Percentiles rank a stretch among this genome's conserved stretches.
phyloP scores from a whole-genome alignment of 2,113 vertebrate species.

The Naja naja region DNA sequence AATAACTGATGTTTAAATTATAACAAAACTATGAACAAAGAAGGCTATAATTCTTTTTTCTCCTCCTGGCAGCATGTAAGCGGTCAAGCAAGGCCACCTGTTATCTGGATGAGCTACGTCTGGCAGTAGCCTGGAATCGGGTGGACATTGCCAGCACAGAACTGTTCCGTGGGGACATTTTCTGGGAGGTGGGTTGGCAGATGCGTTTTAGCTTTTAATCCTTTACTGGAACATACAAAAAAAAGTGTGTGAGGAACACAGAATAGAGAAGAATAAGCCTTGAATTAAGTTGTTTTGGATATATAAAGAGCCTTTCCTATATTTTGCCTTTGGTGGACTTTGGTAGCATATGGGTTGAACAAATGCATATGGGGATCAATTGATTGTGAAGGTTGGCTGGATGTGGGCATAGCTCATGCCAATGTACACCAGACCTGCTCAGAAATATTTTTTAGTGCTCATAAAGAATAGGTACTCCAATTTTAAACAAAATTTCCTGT shows the following conservation, averaged over 20 bases:
- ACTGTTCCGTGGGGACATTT: constrained; percentile 85
- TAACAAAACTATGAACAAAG: neutral
- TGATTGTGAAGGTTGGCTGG: neutral
- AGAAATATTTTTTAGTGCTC: neutral
- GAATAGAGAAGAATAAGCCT: neutral
- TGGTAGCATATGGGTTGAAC: neutral
- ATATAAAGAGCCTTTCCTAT: neutral
- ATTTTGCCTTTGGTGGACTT: neutral
- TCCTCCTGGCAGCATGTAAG: constrained; percentile 62
- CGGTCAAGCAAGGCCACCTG: constrained; percentile 63
- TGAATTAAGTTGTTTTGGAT: neutral
- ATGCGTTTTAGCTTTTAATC: neutral
- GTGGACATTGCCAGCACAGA: constrained; percentile 86
- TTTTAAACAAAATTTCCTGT: neutral
- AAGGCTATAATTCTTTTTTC: neutral
- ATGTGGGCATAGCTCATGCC: neutral
- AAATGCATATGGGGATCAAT: neutral
- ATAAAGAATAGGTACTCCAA: neutral
- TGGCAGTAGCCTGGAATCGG: constrained; percentile 89
- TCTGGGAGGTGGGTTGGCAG: constrained; percentile 76
- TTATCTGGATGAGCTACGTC: constrained; percentile 82
- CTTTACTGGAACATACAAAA: neutral
- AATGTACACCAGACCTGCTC: neutral
- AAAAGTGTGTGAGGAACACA: neutral
- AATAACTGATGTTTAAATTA: neutral